Base-by-base conservation (phyloP, 2,113 vertebrate species). In the Rhea pennata region DNA sequence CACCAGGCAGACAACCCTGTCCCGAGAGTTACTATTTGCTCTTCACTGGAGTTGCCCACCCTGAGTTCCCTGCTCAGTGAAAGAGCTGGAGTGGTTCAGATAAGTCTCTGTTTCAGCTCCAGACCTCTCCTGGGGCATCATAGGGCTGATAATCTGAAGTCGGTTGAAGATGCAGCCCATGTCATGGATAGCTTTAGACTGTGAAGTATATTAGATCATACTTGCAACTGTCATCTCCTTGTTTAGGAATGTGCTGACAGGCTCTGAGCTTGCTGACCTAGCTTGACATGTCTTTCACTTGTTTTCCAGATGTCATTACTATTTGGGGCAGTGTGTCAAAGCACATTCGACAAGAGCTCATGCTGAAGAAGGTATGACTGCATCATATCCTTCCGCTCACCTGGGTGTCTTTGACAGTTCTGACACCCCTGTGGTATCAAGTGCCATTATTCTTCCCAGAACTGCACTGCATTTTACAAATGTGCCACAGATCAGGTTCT, bases 151-250 rank as follows among this genome's bases (percentile, higher is more conserved):
- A 19, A 44, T 26, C 23, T 9, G 15, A 26, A 26, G 40, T 15
- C 21, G 15, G 22, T n/a, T 56, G n/a, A 8, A 40, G 62, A n/a
- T 8, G 11, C 5, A 3, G 22, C 17, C 54, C 0, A 0, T 20
- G 40, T 56, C 80, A 24, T 31, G 23, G 40, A 20, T 5, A 40
- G 61, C 5, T 64, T 50, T 40, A 8, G 40, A 40, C 72, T 5
- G 12, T 3, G 22, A 21, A 42, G 19, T 13, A 1, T 10, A 29
- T n/a, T 48, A n/a, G 36, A 77, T 66, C 48, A 13, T 22, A 10
- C 40, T 23, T n/a, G n/a, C 69, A 29, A 8, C 59, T 3, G 3
- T 27, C 4, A 3, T 40, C 48, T n/a, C 56, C 65, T 36, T 26
- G n/a, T 26, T 36, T 39, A 24, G 56, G 29, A 29, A 9, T 5